Base-by-base conservation (phyloP, 1,140 invertebrate species). In the Cotesia vestalis region DNA sequence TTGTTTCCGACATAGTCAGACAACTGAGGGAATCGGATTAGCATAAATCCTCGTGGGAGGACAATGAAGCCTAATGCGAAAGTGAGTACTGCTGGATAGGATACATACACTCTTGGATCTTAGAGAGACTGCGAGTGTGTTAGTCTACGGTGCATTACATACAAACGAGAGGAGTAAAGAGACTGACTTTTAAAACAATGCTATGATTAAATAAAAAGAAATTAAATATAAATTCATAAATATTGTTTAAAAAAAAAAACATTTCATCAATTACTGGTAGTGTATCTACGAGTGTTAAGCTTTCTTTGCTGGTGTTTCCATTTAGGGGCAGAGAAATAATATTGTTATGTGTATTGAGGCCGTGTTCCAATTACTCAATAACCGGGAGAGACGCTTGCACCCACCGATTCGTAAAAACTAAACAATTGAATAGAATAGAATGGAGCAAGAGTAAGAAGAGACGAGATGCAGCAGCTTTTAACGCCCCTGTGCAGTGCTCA, bases 331-430 rank as follows among this genome's bases (percentile, higher is more conserved):
- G 79, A 78, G 81, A 80, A 79, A 78, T 79, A 81, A 84, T 80
- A 74, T 81, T 46, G 40, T 46, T 11, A 46, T 46, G 11, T 46
- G 11, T 46, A 46, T 46, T 46, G 82, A 84, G 81, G 80, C 82
- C 82, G 78, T 82, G 84, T 84, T 85, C 83, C 81, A 83, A 85
- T 85, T 85, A 84, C 82, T 84, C 83, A 84, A 85, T 75, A 69
- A 71, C 68, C 27, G 69, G 68, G 72, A 66, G 11, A 66, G 40
- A 66, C 9, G 14, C 52, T 52, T 62, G 72, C 79, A 80, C 76
- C 79, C 72, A 78, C 78, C 75, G 73, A 78, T 77, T 53, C 59
- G 59, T 62, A 46, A 46, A 46, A 46, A 46, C 60, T 52, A 52
- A 40, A 62, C 76, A 71, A 70, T 61, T 38, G 46, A 74, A 17